Percentiles rank a stretch among this genome's conserved stretches.
Evolutionary conservation across 2,797 vertebrate species (phyloP).

Genomic region (Glossophaga mutica): DNA sequence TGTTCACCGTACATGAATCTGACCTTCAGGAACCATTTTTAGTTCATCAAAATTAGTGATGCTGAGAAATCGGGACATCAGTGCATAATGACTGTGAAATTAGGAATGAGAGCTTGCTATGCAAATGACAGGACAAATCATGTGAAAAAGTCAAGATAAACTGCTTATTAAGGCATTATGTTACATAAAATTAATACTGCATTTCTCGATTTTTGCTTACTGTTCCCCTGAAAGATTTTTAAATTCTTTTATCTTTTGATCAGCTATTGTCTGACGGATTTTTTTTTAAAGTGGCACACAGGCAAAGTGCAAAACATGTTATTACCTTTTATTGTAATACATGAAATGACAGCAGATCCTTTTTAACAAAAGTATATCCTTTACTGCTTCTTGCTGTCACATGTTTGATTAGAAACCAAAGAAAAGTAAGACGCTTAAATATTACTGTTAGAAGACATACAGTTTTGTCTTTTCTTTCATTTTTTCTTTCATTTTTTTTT

Average conservation of each 20-base stretch:
- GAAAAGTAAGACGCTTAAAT: conserved; percentile 83
- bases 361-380: conserved; percentile 85
- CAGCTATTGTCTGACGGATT: conserved; percentile 84
- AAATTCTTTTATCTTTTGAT: conserved; percentile 84
- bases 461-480: conserved; percentile 79
- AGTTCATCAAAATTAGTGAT: conserved; percentile 99
- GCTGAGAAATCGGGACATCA: conserved; percentile 94
- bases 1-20: conserved; percentile 78
- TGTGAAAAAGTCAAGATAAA: conserved; percentile 97
- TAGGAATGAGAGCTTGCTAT: conserved; percentile 92
- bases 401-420: conserved; percentile 84
- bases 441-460: conserved; percentile 80
- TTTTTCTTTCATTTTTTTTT: conserved; percentile 19
- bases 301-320: conserved; percentile 86
- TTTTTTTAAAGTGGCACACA: conserved; percentile 77
- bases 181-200: conserved; percentile 92
- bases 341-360: conserved; percentile 85
- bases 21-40: conserved; percentile 97
- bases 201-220: conserved; percentile 86
- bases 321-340: conserved; percentile 85
- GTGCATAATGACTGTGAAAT: conserved; percentile 99
- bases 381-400: conserved; percentile 84
- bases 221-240: conserved; percentile 77
- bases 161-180: conserved; percentile 94
- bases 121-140: conserved; percentile 96